Evolutionary conservation across 1,140 invertebrate species (phyloP).

Genomic region (Acromyrmex echinatior): DNA sequence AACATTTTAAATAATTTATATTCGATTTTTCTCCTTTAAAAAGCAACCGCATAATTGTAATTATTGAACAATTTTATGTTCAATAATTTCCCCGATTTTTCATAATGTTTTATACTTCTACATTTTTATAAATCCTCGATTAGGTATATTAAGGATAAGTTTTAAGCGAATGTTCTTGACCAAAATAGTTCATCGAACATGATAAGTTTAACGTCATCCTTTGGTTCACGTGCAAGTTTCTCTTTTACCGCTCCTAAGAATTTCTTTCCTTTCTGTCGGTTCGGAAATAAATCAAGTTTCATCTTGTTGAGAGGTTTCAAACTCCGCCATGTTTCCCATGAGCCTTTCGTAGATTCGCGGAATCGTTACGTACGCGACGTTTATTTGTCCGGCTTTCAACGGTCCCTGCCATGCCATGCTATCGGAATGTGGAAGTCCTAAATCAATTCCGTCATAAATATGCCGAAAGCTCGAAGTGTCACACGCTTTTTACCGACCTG

Average conservation of each 20-base stretch:
- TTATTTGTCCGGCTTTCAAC: slow-evolving; percentile 58
- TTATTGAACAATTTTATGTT: not conserved
- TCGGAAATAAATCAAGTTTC: slow-evolving; percentile 62
- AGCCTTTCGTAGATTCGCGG: slow-evolving; percentile 38
- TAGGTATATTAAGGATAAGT: not conserved
- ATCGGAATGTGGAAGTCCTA: slow-evolving; percentile 13
- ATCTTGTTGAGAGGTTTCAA: slow-evolving; percentile 60
- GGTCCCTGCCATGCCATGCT: not conserved
- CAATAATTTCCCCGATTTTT: not conserved
- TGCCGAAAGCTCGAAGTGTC: slow-evolving; percentile 32
- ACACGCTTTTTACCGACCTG: slow-evolving; percentile 3
- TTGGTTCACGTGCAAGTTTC: not conserved
- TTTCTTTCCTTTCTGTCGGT: slow-evolving; percentile 2
- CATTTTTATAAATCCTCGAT: not conserved
- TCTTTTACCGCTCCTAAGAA: slow-evolving; percentile 55
- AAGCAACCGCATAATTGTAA: not conserved
- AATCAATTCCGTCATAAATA: slow-evolving; percentile 60
- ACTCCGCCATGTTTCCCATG: slow-evolving; percentile 8
- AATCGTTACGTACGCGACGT: slow-evolving; percentile 25
- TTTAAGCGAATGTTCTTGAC: not conserved
- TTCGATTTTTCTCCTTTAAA: not conserved
- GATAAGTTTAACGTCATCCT: slow-evolving; percentile 8
- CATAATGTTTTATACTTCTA: not conserved
- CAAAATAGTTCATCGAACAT: slow-evolving; percentile 1
- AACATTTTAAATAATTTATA: slow-evolving; percentile 2